phyloP scores from a whole-genome alignment of 2,797 vertebrate species.

The Enteromius fasciolatus region DNA sequence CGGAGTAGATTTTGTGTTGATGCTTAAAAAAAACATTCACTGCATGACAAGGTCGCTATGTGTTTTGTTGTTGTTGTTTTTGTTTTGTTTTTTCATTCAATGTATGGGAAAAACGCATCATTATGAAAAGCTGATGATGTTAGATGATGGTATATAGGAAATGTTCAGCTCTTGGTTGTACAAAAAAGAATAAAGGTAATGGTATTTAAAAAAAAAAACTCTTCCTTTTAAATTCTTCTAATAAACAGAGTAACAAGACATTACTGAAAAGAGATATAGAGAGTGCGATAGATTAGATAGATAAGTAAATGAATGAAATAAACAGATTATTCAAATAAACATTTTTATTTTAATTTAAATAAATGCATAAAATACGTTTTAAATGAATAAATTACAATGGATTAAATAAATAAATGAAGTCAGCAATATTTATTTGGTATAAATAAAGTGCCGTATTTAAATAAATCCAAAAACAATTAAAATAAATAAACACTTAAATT shows the following conservation, averaged over 20 bases:
- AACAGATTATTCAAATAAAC: neutral
- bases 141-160: neutral
- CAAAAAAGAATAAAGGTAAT: neutral
- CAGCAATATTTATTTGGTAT: neutral
- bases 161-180: neutral
- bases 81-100: neutral
- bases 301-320: neutral
- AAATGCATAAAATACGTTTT: neutral
- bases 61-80: neutral
- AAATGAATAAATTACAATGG: neutral
- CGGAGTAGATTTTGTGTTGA: slow-evolving; percentile 2
- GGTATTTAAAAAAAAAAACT: no score
- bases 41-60: slow-evolving; percentile 2
- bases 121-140: slow-evolving; percentile 30
- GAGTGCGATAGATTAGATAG: neutral
- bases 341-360: neutral
- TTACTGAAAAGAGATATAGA: neutral
- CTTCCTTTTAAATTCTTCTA: neutral
- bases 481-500: neutral
- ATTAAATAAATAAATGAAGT: neutral
- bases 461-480: neutral
- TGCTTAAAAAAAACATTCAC: slow-evolving; percentile 17
- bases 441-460: neutral
- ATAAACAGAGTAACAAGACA: neutral
- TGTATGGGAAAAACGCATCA: neutral